Conservation (phyloP, 23 tunicate species). For the Clavelina lepadiformis region DNA sequence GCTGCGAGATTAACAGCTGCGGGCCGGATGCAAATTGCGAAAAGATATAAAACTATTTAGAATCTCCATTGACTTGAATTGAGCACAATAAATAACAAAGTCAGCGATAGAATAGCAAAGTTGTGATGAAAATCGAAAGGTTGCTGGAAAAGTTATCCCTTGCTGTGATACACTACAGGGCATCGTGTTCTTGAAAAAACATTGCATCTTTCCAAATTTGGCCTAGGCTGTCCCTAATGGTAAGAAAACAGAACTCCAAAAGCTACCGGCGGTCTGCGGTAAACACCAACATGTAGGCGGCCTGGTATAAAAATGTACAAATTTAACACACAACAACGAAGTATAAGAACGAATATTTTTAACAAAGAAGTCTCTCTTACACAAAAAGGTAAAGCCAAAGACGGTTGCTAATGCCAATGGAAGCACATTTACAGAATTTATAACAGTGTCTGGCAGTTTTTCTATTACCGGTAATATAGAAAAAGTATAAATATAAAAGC, state of each 20-base stretch:
- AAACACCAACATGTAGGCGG: too few species aligned
- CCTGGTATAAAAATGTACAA: too few species aligned
- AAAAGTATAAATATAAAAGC: too few species aligned
- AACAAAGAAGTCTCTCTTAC: neutral
- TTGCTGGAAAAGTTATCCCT: neutral
- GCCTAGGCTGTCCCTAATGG: too few species aligned
- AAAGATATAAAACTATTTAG: constrained; percentile 4
- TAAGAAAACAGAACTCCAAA: too few species aligned
- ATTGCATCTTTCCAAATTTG: too few species aligned
- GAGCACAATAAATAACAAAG: constrained; percentile 5
- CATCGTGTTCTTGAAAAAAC: neutral
- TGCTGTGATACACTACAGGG: neutral
- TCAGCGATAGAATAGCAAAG: constrained; percentile 5
- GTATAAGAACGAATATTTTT: too few species aligned
- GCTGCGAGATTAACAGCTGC: constrained; percentile 9
- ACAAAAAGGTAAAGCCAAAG: constrained; percentile 1
- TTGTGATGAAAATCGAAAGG: constrained; percentile 10
- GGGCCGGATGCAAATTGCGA: constrained; percentile 17
- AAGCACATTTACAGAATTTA: constrained; percentile 1
- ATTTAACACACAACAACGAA: too few species aligned
- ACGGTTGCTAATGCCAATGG: constrained; percentile 2
- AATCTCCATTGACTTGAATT: constrained; percentile 2
- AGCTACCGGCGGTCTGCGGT: too few species aligned
- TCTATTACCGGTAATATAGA: too few species aligned
- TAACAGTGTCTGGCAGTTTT: too few species aligned